Evolutionary conservation across 2,797 vertebrate species (phyloP), one percentile per base, ranked within the genome.

Genomic region (Semaprochilodus insignis): DNA sequence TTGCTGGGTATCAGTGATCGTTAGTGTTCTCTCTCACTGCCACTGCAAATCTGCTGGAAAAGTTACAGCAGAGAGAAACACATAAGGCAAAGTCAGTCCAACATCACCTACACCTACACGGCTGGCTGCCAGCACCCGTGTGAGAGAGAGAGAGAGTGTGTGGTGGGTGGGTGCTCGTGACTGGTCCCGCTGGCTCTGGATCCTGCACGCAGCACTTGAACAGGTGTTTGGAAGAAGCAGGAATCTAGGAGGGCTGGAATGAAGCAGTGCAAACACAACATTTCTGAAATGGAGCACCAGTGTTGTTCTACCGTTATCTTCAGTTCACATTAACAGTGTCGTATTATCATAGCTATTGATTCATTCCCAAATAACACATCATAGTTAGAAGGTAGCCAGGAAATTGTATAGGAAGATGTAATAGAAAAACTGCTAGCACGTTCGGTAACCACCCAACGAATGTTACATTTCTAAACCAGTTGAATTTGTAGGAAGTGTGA

Each of bases 81-180:
- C 44, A 67, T 6, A 4, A 25, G n/a, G 25, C 66, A 40, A 78
- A 57, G 17, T 71, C 17, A 71, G 34, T 59, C 16, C 16, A 27
- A 51, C 55, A 66, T 67, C 63, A 67, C 40, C 21, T 62, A 57
- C 78, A 72, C 40, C 67, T 80, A 78, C 17, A 13, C 27, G 77
- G 34, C 66, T 21, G 65, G 3, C 31, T 59, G 65, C 65, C 63
- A 69, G 77, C 2, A 34, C 54, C 63, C n/a, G 17, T 60, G 78
- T 60, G 66, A 40, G 31, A 40, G 19, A 14, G 40, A 51, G 48
- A 40, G 17, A 34, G 75, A 40, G 60, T 21, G 36, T 14, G 67
- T 51, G 78, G 69, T 51, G 78, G 72, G 78, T 52, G 78, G 16
- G 59, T 52, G 70, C 63, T 63, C 67, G 78, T 80, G 78, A 80